These are phyloP conservation scores for Drosophila anceps DNA, from an alignment of 2,888 invertebrate genomes.

Conservation along the genomic window DNA sequence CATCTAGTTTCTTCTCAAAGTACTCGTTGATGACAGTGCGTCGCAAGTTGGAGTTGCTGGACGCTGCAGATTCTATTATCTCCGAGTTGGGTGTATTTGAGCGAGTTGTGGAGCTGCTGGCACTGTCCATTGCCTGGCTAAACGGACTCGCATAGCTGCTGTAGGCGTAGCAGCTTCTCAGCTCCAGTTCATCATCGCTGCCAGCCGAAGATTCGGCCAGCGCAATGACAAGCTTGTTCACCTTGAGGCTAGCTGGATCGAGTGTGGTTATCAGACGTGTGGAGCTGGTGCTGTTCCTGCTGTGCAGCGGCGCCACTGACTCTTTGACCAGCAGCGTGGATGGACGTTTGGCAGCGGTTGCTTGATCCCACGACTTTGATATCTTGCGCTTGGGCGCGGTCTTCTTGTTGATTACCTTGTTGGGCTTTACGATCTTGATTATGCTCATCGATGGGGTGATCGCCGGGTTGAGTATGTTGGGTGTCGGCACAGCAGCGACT, in stretches of 20 bases:
- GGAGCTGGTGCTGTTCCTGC: slow-evolving; percentile 18
- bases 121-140: slow-evolving; percentile 79
- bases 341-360: slow-evolving; percentile 48
- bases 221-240: slow-evolving; percentile 79
- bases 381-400: slow-evolving; percentile 67
- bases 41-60: slow-evolving; percentile 54
- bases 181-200: slow-evolving; percentile 74
- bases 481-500: background rate
- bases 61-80: slow-evolving; percentile 25
- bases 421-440: slow-evolving; percentile 83
- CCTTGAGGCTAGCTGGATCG: slow-evolving; percentile 73
- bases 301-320: slow-evolving; percentile 37
- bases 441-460: slow-evolving; percentile 16
- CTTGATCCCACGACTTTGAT: slow-evolving; percentile 1
- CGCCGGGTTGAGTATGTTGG: background rate
- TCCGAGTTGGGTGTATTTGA: slow-evolving; percentile 72
- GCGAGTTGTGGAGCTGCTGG: slow-evolving; percentile 71
- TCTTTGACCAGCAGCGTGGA: slow-evolving; percentile 60
- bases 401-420: slow-evolving; percentile 83
- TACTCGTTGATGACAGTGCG: slow-evolving; percentile 73
- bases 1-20: slow-evolving; percentile 82
- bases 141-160: slow-evolving; percentile 71
- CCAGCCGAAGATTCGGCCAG: slow-evolving; percentile 76
- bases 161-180: slow-evolving; percentile 33
- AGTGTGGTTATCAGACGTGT: slow-evolving; percentile 78